Conservation (phyloP, 1,140 invertebrate genomes). For the Zaprionus davidi region DNA sequence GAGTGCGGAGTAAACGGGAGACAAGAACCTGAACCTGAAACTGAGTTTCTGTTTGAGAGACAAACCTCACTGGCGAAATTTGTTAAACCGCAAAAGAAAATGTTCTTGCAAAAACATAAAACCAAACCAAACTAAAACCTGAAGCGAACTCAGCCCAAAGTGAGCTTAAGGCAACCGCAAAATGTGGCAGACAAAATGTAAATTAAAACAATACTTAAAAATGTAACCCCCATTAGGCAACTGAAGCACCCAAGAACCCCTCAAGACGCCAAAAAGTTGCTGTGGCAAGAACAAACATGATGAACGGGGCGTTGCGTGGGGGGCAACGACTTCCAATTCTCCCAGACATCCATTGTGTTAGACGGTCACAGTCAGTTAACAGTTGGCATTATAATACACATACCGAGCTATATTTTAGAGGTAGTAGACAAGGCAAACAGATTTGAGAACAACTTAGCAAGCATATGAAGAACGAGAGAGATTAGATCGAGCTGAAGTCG, state of each 20-base stretch:
- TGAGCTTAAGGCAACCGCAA: slow-evolving; percentile 23
- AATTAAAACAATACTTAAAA: slow-evolving; percentile 78
- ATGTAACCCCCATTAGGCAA: slow-evolving; percentile 61
- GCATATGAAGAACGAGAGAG: slow-evolving; percentile 5
- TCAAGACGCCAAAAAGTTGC: not conserved
- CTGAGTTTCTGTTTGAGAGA: slow-evolving; percentile 61
- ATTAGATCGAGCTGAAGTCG: slow-evolving; percentile 21
- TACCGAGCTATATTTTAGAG: not conserved
- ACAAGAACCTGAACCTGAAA: slow-evolving; percentile 50
- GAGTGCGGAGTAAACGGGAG: slow-evolving; percentile 64
- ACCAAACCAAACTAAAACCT: slow-evolving; percentile 26
- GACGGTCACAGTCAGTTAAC: slow-evolving; percentile 78
- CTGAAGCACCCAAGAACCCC: slow-evolving; percentile 55
- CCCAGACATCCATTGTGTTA: slow-evolving; percentile 26
- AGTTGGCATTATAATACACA: slow-evolving; percentile 69
- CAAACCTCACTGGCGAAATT: slow-evolving; percentile 75
- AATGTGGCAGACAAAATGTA: slow-evolving; percentile 44
- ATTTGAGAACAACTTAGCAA: not conserved
- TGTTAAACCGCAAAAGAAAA: slow-evolving; percentile 77
- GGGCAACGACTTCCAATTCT: slow-evolving; percentile 46
- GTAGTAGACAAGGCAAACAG: not conserved
- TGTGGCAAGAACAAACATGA: not conserved
- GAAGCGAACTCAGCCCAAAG: slow-evolving; percentile 42
- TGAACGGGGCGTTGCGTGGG: slow-evolving; percentile 16
- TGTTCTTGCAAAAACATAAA: slow-evolving; percentile 37